A percentile compares a stretch with the other conserved stretches of the same genome.
phyloP scores from a whole-genome alignment of 2,888 invertebrate species.

The Perizoma flavofasciatum region DNA sequence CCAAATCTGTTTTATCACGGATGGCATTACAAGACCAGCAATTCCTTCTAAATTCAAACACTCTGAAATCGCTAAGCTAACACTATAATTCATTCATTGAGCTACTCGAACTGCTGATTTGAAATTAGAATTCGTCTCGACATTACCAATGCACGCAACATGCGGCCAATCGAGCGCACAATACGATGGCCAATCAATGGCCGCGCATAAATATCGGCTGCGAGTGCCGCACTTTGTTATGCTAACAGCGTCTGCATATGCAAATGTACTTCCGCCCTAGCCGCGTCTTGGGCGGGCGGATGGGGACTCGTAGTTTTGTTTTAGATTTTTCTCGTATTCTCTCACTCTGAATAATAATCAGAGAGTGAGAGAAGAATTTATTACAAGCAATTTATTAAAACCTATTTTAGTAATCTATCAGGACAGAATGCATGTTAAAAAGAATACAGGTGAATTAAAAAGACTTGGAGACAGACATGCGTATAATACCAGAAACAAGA shows the following conservation, averaged over 20 bases:
- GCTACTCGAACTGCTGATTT: constrained; percentile 1
- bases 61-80: no score
- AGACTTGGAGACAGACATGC: no score
- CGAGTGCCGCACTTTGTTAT: constrained; percentile 59
- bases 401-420: no score
- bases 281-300: constrained; percentile 52
- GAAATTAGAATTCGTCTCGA: constrained; percentile 29
- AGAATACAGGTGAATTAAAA: no score
- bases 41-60: constrained; percentile 1
- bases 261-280: constrained; percentile 61
- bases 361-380: background rate
- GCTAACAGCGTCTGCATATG: constrained; percentile 66
- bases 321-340: constrained; percentile 13
- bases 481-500: no score
- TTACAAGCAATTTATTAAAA: no score
- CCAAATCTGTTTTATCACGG: no score
- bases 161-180: constrained; percentile 39
- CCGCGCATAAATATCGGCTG: constrained; percentile 64
- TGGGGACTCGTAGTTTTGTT: constrained; percentile 29
- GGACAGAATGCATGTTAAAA: no score
- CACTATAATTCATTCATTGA: background rate
- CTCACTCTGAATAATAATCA: background rate
- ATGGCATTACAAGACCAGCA: no score
- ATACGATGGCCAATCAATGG: constrained; percentile 51
- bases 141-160: constrained; percentile 34